phyloP scores from a whole-genome alignment of 2,797 vertebrate species.

The Luscinia megarhynchos region DNA sequence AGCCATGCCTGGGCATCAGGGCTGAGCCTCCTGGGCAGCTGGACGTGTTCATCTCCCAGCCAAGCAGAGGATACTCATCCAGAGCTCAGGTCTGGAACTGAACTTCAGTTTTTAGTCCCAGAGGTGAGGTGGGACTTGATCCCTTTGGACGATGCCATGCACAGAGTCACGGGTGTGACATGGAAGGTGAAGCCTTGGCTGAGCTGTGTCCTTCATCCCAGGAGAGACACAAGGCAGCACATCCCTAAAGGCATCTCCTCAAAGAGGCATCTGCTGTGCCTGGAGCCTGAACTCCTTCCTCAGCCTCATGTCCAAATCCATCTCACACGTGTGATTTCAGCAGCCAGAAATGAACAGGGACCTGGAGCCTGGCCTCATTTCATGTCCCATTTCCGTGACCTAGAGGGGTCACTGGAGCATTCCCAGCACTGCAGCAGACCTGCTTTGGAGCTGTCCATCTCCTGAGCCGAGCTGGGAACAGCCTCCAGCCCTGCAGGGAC shows the following conservation, averaged over 20 bases:
- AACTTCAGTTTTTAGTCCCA: background rate
- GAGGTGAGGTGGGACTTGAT: background rate
- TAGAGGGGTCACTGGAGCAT: background rate
- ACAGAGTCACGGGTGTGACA: background rate
- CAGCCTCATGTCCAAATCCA: background rate
- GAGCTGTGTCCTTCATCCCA: background rate
- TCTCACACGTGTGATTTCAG: background rate
- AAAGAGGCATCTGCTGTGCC: conserved; percentile 41
- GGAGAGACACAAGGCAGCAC: background rate
- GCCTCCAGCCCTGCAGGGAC: fast-evolving
- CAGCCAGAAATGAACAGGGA: conserved; percentile 7
- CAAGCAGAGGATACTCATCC: background rate
- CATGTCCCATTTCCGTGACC: background rate
- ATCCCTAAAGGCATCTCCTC: conserved; percentile 12
- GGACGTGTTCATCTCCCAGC: fast-evolving
- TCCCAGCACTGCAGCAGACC: background rate
- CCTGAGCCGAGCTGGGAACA: background rate
- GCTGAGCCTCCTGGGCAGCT: background rate
- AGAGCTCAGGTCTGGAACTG: background rate
- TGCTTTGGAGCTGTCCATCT: background rate
- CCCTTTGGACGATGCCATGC: fast-evolving
- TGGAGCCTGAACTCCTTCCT: background rate
- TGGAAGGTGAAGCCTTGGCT: background rate
- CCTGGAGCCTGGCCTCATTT: background rate
- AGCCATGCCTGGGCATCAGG: background rate